Evolutionary conservation across 2,797 vertebrate genomes (phyloP), one percentile per base, ranked within the genome.

Genomic region (Podarcis lilfordi): DNA sequence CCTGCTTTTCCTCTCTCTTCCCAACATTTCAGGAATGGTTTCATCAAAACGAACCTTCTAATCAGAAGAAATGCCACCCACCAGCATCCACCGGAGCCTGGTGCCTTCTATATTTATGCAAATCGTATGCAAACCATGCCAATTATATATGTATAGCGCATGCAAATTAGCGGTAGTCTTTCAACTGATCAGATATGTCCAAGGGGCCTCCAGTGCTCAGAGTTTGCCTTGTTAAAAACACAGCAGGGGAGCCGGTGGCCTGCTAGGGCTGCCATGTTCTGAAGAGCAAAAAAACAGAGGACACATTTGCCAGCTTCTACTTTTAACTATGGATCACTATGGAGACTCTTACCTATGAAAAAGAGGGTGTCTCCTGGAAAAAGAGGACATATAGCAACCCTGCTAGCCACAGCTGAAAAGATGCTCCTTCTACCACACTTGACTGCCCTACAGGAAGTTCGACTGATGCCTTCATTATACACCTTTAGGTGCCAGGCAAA

Each of bases 31-130:
- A 84, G 50, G 11, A 84, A 88, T 61, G 55, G 50, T 84, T 84
- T 84, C 72, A 78, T 79, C 68, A 72, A 69, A 84, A 43, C 10
- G 9, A 88, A 71, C 29, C 50, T 84, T 84, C 82, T 88, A 88
- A 80, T 61, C 61, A 23, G 66, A 59, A 69, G 35, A 88, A 80
- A 81, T 81, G 37, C 27, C 17, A 17, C 50, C 27, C 32, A 72
- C 21, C 19, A 59, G 61, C 61, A 23, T 59, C 81, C 21, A 59
- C 19, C 21, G 8, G 11, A 84, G 27, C 5, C 29, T 59, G 37
- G 40, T 82, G 66, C 55, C 21, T 78, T 79, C 64, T 71, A 40
- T 72, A 43, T 80, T 72, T 17, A 35, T 72, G 66, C 50, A 84
- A 45, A 78, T 80, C 21, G 64, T 79, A 84, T 72, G 82, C 75